Base-by-base conservation (phyloP, 2,113 vertebrate species). In the Morone chrysops region DNA sequence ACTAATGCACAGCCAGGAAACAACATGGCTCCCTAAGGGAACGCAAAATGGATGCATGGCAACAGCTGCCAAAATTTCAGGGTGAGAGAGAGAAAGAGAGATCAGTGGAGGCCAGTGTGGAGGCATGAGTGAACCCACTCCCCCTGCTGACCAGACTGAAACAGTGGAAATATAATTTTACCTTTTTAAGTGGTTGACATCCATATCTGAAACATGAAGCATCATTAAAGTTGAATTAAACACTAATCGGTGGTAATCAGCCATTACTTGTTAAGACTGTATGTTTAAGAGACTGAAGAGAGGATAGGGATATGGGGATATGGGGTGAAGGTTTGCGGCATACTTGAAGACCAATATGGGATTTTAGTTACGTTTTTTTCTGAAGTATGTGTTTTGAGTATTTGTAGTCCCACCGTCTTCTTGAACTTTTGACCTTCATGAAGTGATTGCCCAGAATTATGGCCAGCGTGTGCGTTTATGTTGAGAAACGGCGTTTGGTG, bases 41-140 rank as follows among this genome's bases (percentile, higher is more conserved):
- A 65, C 1, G n/a, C 82, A 90, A 90, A 85, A 88, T 89, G 86
- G 88, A 84, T 76, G 72, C 48, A 73, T 8, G 61, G 59, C 41
- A 79, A 80, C 82, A 80, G 86, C 82, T 91, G 84, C 77, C 78
- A 86, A 86, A 86, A 82, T 85, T 83, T 85, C 86, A 87, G 81
- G 76, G 48, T 72, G 65, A 75, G 47, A 48, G 43, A 71, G 50
- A 57, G 61, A 31, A 9, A n/a, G 11, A 53, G 16, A 50, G 67
- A 54, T 10, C n/a, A 70, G 50, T 25, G 40, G 48, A 78, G 22
- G 68, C 22, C 61, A 62, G 16, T 8, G 68, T 38, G 69, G 31
- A 60, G 18, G 31, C 31, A 31, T 31, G 31, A 31, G 18, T 10
- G 12, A 6, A 4, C 47, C 8, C 11, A 17, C 0, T 7, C 45